phyloP scores from a whole-genome alignment of 1,140 invertebrate species.

The Zaprionus lachaisei region DNA sequence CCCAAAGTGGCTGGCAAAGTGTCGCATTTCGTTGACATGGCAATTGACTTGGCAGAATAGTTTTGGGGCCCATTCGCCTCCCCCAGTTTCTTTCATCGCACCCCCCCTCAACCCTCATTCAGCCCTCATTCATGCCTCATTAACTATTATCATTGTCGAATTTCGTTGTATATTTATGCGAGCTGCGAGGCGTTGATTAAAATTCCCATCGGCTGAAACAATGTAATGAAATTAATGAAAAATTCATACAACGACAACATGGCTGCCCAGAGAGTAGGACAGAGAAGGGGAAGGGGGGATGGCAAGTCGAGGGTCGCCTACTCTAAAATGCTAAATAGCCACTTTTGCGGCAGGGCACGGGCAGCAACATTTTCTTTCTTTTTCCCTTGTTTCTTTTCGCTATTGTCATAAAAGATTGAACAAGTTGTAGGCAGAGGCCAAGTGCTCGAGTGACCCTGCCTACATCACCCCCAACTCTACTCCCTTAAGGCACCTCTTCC shows the following conservation, averaged over 20 bases:
- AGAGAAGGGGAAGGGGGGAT: neutral
- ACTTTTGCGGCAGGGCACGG: slow-evolving; percentile 73
- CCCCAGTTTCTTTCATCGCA: neutral
- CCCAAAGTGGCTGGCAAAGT: slow-evolving; percentile 33
- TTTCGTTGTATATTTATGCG: slow-evolving; percentile 46
- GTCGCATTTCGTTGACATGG: slow-evolving; percentile 36
- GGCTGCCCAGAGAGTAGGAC: slow-evolving; percentile 1
- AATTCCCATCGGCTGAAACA: slow-evolving; percentile 45
- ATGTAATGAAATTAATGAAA: slow-evolving; percentile 74
- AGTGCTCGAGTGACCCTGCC: slow-evolving; percentile 10
- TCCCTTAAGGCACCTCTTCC: neutral
- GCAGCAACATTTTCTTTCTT: slow-evolving; percentile 47
- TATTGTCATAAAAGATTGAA: slow-evolving; percentile 79
- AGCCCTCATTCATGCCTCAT: slow-evolving; percentile 30
- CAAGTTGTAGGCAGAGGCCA: slow-evolving; percentile 56
- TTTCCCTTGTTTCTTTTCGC: slow-evolving; percentile 18
- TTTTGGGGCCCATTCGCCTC: slow-evolving; percentile 5
- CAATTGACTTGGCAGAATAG: slow-evolving; percentile 41
- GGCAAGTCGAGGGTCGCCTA: slow-evolving; percentile 49
- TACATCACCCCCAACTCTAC: neutral
- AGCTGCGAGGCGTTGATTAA: slow-evolving; percentile 48
- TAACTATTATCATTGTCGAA: slow-evolving; percentile 55
- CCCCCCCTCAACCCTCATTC: too few species aligned
- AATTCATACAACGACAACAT: slow-evolving; percentile 57
- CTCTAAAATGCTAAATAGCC: slow-evolving; percentile 82